A percentile compares a stretch with the other conserved stretches of the same genome.
These are phyloP conservation scores for Hydrozoanthus tunicans DNA, from an alignment of 64 coral and sea anemone species.

Conservation along the genomic window DNA sequence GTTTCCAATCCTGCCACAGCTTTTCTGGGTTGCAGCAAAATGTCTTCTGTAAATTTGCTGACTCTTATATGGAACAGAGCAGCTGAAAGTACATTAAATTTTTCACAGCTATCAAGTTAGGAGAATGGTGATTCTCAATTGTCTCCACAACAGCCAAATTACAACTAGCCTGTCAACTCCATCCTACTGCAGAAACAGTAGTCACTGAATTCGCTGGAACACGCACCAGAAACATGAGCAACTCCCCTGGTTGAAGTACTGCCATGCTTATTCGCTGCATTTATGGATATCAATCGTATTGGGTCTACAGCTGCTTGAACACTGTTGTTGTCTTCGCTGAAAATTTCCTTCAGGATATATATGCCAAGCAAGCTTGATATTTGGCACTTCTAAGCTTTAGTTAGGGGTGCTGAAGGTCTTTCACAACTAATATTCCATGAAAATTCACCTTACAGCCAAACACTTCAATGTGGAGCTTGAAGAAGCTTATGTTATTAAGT, in stretches of 20 bases:
- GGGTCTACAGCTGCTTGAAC: background rate
- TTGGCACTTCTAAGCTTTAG: background rate
- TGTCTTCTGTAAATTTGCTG: background rate
- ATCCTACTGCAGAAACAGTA: slow-evolving; percentile 19
- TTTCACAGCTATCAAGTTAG: background rate
- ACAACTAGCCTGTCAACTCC: slow-evolving; percentile 23
- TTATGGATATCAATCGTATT: slow-evolving; percentile 15
- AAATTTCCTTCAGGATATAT: slow-evolving; percentile 28
- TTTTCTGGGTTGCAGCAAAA: background rate
- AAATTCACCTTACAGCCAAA: slow-evolving; percentile 24
- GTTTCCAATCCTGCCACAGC: background rate
- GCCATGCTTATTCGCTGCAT: slow-evolving; percentile 25
- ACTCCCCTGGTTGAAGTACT: slow-evolving; percentile 29
- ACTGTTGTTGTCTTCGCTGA: background rate
- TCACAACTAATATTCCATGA: slow-evolving; percentile 36
- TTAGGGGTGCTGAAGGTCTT: slow-evolving; percentile 13
- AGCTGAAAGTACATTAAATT: background rate
- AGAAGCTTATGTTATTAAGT: slow-evolving; percentile 35
- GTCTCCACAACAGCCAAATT: slow-evolving; percentile 10
- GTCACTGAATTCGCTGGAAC: slow-evolving; percentile 55
- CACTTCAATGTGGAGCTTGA: slow-evolving; percentile 30
- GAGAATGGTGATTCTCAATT: background rate
- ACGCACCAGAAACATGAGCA: slow-evolving; percentile 38
- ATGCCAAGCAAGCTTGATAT: slow-evolving; percentile 27
- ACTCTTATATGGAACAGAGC: slow-evolving; percentile 21